Conservation (phyloP, 2,113 vertebrate species). For the Sinocyclocheilus rhinocerous region DNA sequence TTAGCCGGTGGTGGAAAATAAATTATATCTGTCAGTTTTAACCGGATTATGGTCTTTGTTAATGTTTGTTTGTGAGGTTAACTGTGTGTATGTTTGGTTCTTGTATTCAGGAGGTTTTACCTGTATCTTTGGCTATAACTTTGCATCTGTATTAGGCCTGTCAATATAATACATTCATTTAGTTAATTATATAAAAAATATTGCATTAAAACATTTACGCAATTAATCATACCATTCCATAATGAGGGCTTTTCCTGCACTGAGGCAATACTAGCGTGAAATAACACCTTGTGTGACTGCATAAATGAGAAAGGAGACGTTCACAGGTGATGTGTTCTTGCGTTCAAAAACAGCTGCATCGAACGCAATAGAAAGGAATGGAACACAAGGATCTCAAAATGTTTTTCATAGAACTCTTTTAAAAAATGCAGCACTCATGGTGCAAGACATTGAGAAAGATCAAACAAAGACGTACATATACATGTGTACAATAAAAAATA, state of each 20-base stretch:
- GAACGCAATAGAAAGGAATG: neutral
- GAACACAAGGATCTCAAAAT: neutral
- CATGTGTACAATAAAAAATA: too few species aligned
- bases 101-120: constrained; percentile 25
- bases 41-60: constrained; percentile 40
- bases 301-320: neutral
- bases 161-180: neutral
- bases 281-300: neutral
- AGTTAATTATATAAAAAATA: neutral
- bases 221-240: neutral
- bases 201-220: neutral
- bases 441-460: too few species aligned
- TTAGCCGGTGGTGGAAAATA: constrained; percentile 53
- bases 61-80: constrained; percentile 16
- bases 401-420: neutral
- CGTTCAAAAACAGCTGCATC: neutral
- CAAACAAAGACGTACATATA: too few species aligned
- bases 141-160: neutral
- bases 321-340: neutral
- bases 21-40: constrained; percentile 50
- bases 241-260: neutral
- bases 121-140: neutral
- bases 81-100: constrained; percentile 8
- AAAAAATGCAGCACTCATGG: neutral
- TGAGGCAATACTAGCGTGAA: neutral